phyloP scores from a whole-genome alignment of 2,888 invertebrate genomes.

The Sphinx pinastri region DNA sequence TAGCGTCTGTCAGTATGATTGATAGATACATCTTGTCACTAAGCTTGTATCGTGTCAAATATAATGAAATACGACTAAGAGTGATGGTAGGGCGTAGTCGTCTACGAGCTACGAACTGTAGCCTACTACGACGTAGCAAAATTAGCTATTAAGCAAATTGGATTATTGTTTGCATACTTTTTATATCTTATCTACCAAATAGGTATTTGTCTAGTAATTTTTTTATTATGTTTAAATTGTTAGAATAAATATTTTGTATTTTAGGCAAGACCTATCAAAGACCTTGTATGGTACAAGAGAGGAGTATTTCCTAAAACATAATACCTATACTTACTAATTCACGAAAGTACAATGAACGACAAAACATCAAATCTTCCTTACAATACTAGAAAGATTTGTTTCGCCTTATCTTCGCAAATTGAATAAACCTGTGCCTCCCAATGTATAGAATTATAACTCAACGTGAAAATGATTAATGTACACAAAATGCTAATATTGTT shows the following conservation, averaged over 20 bases:
- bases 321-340: no score
- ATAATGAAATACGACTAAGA: constrained; percentile 28
- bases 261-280: no score
- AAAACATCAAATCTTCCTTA: not conserved
- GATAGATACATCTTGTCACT: constrained; percentile 26
- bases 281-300: no score
- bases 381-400: not conserved
- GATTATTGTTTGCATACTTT: not conserved
- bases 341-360: not conserved
- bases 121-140: constrained; percentile 13
- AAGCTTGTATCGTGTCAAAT: constrained; percentile 27
- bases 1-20: constrained; percentile 20
- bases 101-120: constrained; percentile 24
- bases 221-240: not conserved
- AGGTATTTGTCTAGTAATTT: no score
- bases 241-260: no score
- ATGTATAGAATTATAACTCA: constrained; percentile 11
- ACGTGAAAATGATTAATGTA: constrained; percentile 24
- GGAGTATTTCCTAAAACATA: no score
- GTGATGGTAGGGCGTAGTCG: constrained; percentile 15
- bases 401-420: constrained; percentile 4
- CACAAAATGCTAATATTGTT: constrained; percentile 24
- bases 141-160: not conserved
- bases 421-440: constrained; percentile 5
- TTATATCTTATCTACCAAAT: not conserved